phyloP scores from a whole-genome alignment of 2,888 invertebrate genomes.

The Drosophila gaucha region DNA sequence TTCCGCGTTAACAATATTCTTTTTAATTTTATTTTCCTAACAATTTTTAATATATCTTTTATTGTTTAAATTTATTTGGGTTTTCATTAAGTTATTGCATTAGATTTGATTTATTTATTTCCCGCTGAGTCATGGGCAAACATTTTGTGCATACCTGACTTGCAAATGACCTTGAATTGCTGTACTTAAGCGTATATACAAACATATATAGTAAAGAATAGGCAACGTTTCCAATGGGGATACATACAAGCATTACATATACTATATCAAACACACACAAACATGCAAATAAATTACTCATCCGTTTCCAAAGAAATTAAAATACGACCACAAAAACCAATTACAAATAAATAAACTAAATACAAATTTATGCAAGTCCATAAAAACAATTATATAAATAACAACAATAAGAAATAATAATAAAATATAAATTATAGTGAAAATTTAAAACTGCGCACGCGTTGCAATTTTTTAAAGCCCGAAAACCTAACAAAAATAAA shows the following conservation, averaged over 20 bases:
- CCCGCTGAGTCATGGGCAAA: conserved; percentile 36
- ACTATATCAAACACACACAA: not conserved
- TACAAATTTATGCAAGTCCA: conserved; percentile 10
- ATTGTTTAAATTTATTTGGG: not conserved
- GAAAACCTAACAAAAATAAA: conserved; percentile 26
- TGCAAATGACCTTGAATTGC: conserved; percentile 53
- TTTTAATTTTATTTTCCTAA: no score
- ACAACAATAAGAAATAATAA: conserved; percentile 18
- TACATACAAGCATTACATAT: conserved; percentile 11
- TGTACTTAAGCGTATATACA: conserved; percentile 14
- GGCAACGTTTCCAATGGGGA: conserved; percentile 6
- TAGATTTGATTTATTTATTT: not conserved
- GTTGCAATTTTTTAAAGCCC: conserved; percentile 49
- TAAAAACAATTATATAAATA: conserved; percentile 37
- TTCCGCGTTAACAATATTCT: conserved; percentile 9
- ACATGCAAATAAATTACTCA: conserved; percentile 39
- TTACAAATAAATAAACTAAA: conserved; percentile 6
- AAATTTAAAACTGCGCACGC: conserved; percentile 58
- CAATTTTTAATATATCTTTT: no score
- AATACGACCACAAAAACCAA: conserved; percentile 21
- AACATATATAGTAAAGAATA: conserved; percentile 7
- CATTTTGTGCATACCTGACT: conserved; percentile 16
- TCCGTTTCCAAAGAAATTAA: conserved; percentile 41
- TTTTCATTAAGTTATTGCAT: not conserved
- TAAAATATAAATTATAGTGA: conserved; percentile 3